Evolutionary conservation across 2,888 invertebrate species (phyloP).

Genomic region (Ferdinandea cuprea): DNA sequence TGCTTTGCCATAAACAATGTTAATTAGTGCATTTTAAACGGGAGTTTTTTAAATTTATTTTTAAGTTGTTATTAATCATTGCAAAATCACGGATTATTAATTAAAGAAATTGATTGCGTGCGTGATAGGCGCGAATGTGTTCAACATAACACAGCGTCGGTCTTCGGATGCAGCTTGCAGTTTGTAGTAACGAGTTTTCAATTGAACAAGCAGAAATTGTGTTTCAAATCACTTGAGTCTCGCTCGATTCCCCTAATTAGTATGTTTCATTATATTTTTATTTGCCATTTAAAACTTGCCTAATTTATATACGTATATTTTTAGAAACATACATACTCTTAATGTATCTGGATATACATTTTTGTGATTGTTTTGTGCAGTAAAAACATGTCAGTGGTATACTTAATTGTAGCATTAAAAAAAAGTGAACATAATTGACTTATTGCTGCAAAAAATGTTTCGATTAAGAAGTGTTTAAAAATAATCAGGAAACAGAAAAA

Average conservation of each 20-base stretch:
- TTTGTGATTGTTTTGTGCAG: slow-evolving; percentile 14
- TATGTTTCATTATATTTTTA: background rate
- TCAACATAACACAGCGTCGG: slow-evolving; percentile 35
- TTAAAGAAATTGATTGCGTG: background rate
- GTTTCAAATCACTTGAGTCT: slow-evolving; percentile 15
- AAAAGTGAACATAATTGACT: slow-evolving; percentile 18
- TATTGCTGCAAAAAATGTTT: slow-evolving; percentile 5
- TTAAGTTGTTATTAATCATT: too few species aligned
- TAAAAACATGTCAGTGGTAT: slow-evolving; percentile 1
- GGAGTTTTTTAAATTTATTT: too few species aligned
- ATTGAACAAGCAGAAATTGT: background rate
- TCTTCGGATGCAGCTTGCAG: slow-evolving; percentile 33
- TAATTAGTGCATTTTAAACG: too few species aligned
- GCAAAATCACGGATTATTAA: too few species aligned
- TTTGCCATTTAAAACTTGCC: background rate
- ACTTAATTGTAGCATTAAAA: background rate
- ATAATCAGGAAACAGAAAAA: too few species aligned
- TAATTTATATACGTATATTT: slow-evolving; percentile 3
- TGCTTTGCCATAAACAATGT: too few species aligned
- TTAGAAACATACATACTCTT: slow-evolving; percentile 2
- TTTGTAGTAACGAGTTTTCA: slow-evolving; percentile 10
- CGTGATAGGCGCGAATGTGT: slow-evolving; percentile 14
- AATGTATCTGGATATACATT: slow-evolving; percentile 6
- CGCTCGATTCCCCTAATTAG: background rate
- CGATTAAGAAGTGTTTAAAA: slow-evolving; percentile 6